Evolutionary conservation across 2,888 invertebrate genomes (phyloP).

Genomic region (Cheilosia vulpina): DNA sequence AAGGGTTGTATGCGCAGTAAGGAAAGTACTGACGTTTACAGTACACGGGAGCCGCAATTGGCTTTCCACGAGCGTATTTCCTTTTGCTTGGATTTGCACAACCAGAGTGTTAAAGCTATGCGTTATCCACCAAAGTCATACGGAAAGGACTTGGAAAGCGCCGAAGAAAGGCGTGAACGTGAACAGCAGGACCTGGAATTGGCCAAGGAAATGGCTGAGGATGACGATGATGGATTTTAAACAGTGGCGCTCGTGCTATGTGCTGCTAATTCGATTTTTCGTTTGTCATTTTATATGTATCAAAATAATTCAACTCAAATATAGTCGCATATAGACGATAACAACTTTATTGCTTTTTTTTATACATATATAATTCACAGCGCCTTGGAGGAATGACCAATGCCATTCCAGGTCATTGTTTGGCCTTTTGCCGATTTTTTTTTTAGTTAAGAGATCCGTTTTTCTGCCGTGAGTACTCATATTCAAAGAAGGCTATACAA

Average conservation of each 20-base stretch:
- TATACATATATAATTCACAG: no score
- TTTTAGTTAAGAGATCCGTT: no score
- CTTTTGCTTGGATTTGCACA: slow-evolving; percentile 98
- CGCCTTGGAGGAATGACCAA: neutral
- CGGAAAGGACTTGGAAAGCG: slow-evolving; percentile 98
- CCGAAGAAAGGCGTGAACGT: slow-evolving; percentile 96
- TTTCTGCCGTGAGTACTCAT: no score
- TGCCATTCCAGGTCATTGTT: neutral
- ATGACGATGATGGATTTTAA: slow-evolving; percentile 96
- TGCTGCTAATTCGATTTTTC: slow-evolving; percentile 9
- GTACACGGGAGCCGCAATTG: slow-evolving; percentile 97
- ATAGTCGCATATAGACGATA: slow-evolving; percentile 37
- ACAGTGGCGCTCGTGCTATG: neutral
- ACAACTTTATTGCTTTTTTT: neutral
- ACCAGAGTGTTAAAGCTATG: slow-evolving; percentile 99
- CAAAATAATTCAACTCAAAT: slow-evolving; percentile 38
- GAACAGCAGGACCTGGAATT: slow-evolving; percentile 99
- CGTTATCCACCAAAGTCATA: slow-evolving; percentile 99
- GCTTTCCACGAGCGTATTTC: slow-evolving; percentile 98
- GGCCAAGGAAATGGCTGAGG: slow-evolving; percentile 99
- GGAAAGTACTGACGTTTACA: slow-evolving; percentile 98
- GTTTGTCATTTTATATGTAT: slow-evolving; percentile 44
- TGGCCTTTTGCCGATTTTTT: no score
- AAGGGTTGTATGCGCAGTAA: slow-evolving; percentile 98
- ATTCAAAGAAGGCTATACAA: no score